Conservation (phyloP, 2,113 vertebrate species). For the Onychostoma macrolepis region DNA sequence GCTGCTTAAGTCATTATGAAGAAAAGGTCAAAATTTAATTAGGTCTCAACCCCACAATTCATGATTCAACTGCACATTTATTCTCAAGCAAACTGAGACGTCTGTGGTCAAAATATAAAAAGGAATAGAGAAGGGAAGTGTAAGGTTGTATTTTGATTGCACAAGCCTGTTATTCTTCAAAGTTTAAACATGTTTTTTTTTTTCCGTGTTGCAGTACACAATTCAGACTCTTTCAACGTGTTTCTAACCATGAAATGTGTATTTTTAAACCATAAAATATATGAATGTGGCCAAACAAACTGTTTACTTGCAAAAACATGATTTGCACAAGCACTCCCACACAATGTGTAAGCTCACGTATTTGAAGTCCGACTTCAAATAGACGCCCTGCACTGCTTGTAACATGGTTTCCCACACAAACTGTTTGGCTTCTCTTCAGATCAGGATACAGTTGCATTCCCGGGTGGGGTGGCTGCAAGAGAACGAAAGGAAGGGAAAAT, state of each 20-base stretch:
- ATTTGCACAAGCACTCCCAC: slow-evolving; percentile 70
- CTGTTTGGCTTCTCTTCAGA: slow-evolving; percentile 64
- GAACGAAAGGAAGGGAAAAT: slow-evolving; percentile 46
- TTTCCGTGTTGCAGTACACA: not conserved
- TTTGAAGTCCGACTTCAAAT: slow-evolving; percentile 75
- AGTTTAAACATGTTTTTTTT: not conserved
- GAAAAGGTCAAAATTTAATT: slow-evolving; percentile 42
- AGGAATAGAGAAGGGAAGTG: not conserved
- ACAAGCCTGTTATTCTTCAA: slow-evolving; percentile 36
- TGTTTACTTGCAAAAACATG: slow-evolving; percentile 63
- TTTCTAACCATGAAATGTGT: not conserved
- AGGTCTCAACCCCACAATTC: slow-evolving; percentile 21
- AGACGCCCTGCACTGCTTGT: slow-evolving; percentile 57
- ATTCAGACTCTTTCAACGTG: not conserved
- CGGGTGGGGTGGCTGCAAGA: slow-evolving; percentile 60
- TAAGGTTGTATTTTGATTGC: not conserved
- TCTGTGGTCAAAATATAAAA: not conserved
- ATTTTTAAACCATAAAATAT: slow-evolving; percentile 16
- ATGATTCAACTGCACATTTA: slow-evolving; percentile 43
- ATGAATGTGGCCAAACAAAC: slow-evolving; percentile 60
- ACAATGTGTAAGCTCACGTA: slow-evolving; percentile 64
- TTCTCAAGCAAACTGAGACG: slow-evolving; percentile 42
- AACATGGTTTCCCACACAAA: slow-evolving; percentile 67
- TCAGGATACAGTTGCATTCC: slow-evolving; percentile 66
- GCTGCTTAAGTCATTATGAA: slow-evolving; percentile 44